Base-by-base conservation (phyloP, 2,888 invertebrate genomes). In the Odontocolon sp. region DNA sequence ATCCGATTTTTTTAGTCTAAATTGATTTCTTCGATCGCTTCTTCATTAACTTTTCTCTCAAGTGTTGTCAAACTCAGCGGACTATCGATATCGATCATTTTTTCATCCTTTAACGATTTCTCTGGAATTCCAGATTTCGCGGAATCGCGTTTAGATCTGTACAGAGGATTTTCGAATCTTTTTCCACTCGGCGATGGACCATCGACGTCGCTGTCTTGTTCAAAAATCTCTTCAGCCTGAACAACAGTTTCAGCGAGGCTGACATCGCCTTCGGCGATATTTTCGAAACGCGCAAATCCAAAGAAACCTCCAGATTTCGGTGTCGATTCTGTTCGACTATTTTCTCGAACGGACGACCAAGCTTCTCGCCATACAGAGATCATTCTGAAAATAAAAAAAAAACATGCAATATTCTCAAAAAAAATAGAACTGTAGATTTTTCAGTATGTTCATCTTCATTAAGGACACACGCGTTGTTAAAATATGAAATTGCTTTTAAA, bases 231-330 rank as follows among this genome's bases (percentile, higher is more conserved):
- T 33, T 54, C 59, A 4, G 52, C 70, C 16, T 23, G 28, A 2
- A 28, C 26, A 4, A 42, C 18, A n/a, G 40, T 40, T 6, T 68
- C 77, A 0, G 82, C 81, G 5, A 90, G 81, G 28, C 82, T 85
- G 2, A 90, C 87, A 45, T 82, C 86, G n/a, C 88, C 87, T 40
- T 90, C 90, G 0, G 83, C 47, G 2, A 86, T 54, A 52, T 90
- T 90, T 66, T 90, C 89, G 56, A 90, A 90, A 21, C 89, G 87
- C 2, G 90, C 90, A 52, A 90, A 90, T n/a, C 85, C 79, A 61
- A 87, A 88, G 0, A 84, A 82, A 45, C 82, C 82, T 0, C 64
- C 33, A 0, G 61, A n/a, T 2, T 84, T 81, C 1, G 63, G 5
- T 1, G 79, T 78, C 3, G 45, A 11, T 11, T 81, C 82, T 21